Percentiles rank a stretch among this genome's conserved stretches.
These are phyloP conservation scores for Leptinotarsa lineolata DNA, from an alignment of 1,140 invertebrate species.

Conservation along the genomic window DNA sequence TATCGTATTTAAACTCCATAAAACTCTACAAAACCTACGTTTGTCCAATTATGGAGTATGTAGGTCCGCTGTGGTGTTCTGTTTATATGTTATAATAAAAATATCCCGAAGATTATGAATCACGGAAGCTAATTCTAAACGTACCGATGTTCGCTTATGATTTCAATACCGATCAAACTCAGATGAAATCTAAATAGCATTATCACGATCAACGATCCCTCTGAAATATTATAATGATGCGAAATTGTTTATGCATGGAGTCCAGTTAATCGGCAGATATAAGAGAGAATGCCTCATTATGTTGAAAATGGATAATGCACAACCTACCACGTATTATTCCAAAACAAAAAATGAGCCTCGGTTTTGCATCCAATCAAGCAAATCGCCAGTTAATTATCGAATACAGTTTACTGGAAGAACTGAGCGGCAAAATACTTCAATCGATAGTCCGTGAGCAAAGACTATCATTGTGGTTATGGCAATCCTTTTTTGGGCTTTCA, in stretches of 20 bases:
- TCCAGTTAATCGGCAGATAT: conserved; percentile 35
- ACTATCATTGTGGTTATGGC: too few species aligned
- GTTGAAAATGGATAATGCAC: conserved; percentile 52
- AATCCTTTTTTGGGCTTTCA: too few species aligned
- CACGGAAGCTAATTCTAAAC: conserved; percentile 42
- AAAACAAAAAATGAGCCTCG: conserved; percentile 41
- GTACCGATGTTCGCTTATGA: conserved; percentile 19
- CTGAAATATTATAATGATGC: conserved; percentile 49
- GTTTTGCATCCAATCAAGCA: conserved; percentile 52
- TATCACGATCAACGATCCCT: conserved; percentile 47
- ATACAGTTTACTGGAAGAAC: conserved; percentile 22
- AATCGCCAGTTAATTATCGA: conserved; percentile 50
- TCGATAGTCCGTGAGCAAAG: too few species aligned
- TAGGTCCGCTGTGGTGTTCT: too few species aligned
- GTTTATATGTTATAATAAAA: too few species aligned
- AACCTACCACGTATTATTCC: conserved; percentile 34
- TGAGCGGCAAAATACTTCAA: conserved; percentile 25
- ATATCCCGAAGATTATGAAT: conserved; percentile 23
- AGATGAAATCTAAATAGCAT: conserved; percentile 48
- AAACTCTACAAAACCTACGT: too few species aligned
- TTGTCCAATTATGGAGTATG: too few species aligned
- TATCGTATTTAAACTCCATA: too few species aligned
- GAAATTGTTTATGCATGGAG: conserved; percentile 43
- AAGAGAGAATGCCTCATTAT: conserved; percentile 51
- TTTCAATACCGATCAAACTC: background rate